Evolutionary conservation across 1,140 invertebrate genomes (phyloP).

Genomic region (Subanguina moxae): DNA sequence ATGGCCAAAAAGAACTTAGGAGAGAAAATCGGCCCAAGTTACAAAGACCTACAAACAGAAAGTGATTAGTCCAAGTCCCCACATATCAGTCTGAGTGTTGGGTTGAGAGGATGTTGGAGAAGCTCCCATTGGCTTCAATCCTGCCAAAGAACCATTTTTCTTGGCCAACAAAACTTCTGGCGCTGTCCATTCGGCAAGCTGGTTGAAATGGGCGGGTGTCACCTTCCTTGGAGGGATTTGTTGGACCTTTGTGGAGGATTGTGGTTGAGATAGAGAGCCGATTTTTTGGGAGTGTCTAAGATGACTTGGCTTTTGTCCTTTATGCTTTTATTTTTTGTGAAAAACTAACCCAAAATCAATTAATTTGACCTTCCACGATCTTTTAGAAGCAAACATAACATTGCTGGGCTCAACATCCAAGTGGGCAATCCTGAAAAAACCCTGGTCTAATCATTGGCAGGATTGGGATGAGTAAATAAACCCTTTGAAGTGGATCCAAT

Average conservation of each 20-base stretch:
- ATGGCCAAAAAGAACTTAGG: no score
- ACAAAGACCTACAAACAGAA: conserved; percentile 81
- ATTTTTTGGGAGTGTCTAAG: conserved; percentile 63
- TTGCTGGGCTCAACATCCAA: conserved; percentile 92
- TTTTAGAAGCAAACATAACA: conserved; percentile 83
- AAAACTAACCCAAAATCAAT: conserved; percentile 77
- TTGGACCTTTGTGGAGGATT: conserved; percentile 67
- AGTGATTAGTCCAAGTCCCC: conserved; percentile 84
- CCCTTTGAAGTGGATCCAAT: conserved; percentile 58
- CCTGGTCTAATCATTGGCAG: no score
- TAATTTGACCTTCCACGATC: conserved; percentile 76
- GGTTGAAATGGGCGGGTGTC: conserved; percentile 58
- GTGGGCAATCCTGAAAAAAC: conserved; percentile 87
- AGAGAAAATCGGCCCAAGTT: no score
- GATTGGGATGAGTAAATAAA: no score
- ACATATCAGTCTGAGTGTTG: conserved; percentile 85
- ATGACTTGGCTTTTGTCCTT: no score
- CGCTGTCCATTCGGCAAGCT: conserved; percentile 64
- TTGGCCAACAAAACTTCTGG: conserved; percentile 75
- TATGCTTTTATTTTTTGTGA: no score
- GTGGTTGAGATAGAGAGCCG: conserved; percentile 68
- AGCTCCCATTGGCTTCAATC: neutral
- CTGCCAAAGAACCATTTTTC: neutral
- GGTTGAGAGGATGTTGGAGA: conserved; percentile 66
- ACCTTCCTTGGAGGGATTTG: conserved; percentile 63